These are phyloP conservation scores for Eidolon helvum DNA, from an alignment of 2,113 vertebrate genomes.

Conservation along the genomic window DNA sequence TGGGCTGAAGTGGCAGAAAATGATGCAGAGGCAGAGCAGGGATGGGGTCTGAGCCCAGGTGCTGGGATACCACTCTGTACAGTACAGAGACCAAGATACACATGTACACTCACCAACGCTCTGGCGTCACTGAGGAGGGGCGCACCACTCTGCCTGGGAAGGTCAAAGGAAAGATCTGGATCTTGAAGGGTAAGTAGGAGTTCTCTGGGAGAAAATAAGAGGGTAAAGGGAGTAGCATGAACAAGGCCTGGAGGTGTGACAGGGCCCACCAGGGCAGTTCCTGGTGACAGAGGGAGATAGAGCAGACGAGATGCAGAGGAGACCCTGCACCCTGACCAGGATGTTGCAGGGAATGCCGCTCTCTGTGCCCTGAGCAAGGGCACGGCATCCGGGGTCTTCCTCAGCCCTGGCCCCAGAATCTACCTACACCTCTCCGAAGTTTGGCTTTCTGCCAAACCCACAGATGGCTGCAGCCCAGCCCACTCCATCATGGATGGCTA, in stretches of 20 bases:
- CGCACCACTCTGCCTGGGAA: not conserved
- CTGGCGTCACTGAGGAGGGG: not conserved
- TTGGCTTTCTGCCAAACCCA: conserved; percentile 50
- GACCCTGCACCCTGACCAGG: not conserved
- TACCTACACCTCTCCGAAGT: not conserved
- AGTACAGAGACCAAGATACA: not conserved
- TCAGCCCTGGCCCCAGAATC: not conserved
- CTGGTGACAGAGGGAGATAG: not conserved
- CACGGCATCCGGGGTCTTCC: not conserved
- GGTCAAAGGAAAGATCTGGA: not conserved
- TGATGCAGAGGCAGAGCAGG: not conserved
- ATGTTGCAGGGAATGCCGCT: too few relatives aligned
- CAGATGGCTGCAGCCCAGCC: conserved; percentile 92
- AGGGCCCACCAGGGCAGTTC: not conserved
- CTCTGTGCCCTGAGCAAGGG: not conserved
- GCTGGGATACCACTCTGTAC: not conserved
- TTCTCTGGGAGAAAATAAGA: not conserved
- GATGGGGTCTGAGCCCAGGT: not conserved
- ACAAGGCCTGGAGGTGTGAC: not conserved
- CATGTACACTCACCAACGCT: not conserved
- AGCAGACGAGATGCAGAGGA: not conserved
- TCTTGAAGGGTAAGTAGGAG: not conserved
- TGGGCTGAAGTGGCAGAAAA: not conserved
- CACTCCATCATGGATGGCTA: conserved; percentile 94
- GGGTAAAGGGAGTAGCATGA: not conserved